Percentiles rank a stretch among this genome's conserved stretches.
Evolutionary conservation across 2,113 vertebrate species (phyloP).

Genomic region (Semicossyphus pulcher): DNA sequence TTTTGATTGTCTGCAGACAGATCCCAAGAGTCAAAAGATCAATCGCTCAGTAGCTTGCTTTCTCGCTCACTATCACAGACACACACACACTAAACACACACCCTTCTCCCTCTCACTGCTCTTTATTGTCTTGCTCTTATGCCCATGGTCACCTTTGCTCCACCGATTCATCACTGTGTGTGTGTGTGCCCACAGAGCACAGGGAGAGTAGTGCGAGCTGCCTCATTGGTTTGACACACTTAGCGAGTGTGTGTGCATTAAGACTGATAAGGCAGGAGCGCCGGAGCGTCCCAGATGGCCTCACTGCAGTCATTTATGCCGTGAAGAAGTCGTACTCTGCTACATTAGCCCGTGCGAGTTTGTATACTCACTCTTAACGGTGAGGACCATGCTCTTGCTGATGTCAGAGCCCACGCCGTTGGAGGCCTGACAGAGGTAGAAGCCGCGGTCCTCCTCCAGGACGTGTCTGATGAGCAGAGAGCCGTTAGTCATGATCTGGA

Average conservation of each 20-base stretch:
- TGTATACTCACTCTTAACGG: conserved; percentile 93
- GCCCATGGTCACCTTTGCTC: conserved; percentile 57
- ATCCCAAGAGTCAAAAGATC: conserved; percentile 74
- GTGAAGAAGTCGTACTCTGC: conserved; percentile 4
- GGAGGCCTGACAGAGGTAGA: conserved; percentile 98
- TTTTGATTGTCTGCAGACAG: conserved; percentile 76
- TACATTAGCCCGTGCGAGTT: conserved; percentile 10
- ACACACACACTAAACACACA: conserved; percentile 34
- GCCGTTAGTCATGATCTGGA: conserved; percentile 97
- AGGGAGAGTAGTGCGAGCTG: conserved; percentile 36
- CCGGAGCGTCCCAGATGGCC: conserved; percentile 34
- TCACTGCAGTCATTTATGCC: conserved; percentile 16
- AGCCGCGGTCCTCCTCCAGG: conserved; percentile 96
- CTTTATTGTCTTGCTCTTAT: conserved; percentile 26
- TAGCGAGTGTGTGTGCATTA: conserved; percentile 18
- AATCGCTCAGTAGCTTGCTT: conserved; percentile 64
- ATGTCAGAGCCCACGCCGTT: conserved; percentile 98
- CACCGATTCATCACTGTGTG: conserved; percentile 11
- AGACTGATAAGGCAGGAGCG: conserved; percentile 46
- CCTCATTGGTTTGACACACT: conserved; percentile 59
- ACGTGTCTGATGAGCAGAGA: conserved; percentile 97
- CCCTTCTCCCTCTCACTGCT: not conserved
- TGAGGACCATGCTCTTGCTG: conserved; percentile 99
- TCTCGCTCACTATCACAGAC: conserved; percentile 34
- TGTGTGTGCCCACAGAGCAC: conserved; percentile 3